Base-by-base conservation (phyloP, 2,797 vertebrate species). In the Pygocentrus nattereri region DNA sequence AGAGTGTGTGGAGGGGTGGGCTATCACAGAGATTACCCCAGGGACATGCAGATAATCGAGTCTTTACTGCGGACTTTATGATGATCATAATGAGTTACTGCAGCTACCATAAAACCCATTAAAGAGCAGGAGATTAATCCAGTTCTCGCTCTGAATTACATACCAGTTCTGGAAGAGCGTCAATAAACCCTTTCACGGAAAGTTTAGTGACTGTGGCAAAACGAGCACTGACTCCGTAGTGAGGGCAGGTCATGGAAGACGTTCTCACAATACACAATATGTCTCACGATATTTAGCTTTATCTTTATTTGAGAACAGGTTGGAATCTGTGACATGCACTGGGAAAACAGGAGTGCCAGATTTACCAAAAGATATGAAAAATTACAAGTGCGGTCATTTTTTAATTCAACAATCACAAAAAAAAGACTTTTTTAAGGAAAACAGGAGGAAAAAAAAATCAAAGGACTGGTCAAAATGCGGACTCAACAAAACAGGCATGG, bases 71-170 rank as follows among this genome's bases (percentile, higher is more conserved):
- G 30, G 74, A 76, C 74, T 81, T 78, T 68, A 84, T 77, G 71
- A 84, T 82, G 50, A 85, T 85, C 77, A 84, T 84, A 87, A 86
- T 79, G 50, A 84, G 81, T 74, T 82, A 80, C 73, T 83, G 75
- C 77, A 78, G 61, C 79, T 44, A 70, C 50, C 65, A 83, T 86
- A 82, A 85, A 85, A 76, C 16, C 68, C 72, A 84, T 87, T 83
- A 89, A 81, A 78, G 71, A 47, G 58, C 27, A 25, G 49, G 64
- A 84, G 71, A 82, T 83, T 79, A 68, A 79, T 78, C 58, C 34
- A 79, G 64, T 74, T 47, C 70, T 75, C 52, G 69, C 72, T 59
- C 50, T 41, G 75, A 69, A 59, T 74, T 31, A 56, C 59, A 76
- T 54, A 56, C 44, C 41, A 62, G 54, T 31, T 38, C 49, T 5